These are phyloP conservation scores for Halichondria panicea DNA, from an alignment of 37 sponge, comb jelly and placozoan species.

Conservation along the genomic window DNA sequence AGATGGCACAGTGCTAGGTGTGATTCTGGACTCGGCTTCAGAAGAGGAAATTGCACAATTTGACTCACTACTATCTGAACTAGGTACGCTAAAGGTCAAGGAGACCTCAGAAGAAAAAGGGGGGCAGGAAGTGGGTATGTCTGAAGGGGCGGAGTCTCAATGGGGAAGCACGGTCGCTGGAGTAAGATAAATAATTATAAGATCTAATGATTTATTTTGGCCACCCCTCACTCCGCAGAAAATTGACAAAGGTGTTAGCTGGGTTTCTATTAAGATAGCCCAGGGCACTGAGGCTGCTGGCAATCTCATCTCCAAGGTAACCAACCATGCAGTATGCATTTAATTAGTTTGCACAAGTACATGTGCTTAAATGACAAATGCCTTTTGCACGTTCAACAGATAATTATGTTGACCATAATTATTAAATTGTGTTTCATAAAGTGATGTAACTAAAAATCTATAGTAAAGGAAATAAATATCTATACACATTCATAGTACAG, in stretches of 20 bases:
- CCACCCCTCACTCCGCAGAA: slow-evolving; percentile 19
- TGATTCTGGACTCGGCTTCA: slow-evolving; percentile 35
- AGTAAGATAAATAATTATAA: too few relatives aligned
- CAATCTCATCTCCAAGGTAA: slow-evolving; percentile 45
- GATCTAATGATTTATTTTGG: neutral
- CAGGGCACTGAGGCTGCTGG: slow-evolving; percentile 52
- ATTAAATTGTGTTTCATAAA: too few relatives aligned
- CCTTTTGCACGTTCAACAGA: too few relatives aligned
- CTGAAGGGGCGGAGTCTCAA: neutral
- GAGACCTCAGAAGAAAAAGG: neutral
- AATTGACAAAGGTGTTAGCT: slow-evolving; percentile 51
- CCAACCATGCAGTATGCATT: too few relatives aligned
- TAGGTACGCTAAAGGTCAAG: slow-evolving; percentile 11
- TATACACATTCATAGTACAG: too few relatives aligned
- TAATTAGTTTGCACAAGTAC: too few relatives aligned
- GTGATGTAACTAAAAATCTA: too few relatives aligned
- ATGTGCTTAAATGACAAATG: too few relatives aligned
- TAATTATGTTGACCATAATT: too few relatives aligned
- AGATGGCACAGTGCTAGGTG: slow-evolving; percentile 57
- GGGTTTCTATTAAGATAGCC: slow-evolving; percentile 38
- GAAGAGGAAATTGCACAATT: slow-evolving; percentile 26
- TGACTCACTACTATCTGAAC: slow-evolving; percentile 16
- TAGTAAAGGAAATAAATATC: too few relatives aligned
- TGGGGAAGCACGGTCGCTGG: slow-evolving; percentile 57
- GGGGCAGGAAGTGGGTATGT: slow-evolving; percentile 13